Evolutionary conservation across 2,113 vertebrate genomes (phyloP).

Genomic region (Arvicanthis niloticus): DNA sequence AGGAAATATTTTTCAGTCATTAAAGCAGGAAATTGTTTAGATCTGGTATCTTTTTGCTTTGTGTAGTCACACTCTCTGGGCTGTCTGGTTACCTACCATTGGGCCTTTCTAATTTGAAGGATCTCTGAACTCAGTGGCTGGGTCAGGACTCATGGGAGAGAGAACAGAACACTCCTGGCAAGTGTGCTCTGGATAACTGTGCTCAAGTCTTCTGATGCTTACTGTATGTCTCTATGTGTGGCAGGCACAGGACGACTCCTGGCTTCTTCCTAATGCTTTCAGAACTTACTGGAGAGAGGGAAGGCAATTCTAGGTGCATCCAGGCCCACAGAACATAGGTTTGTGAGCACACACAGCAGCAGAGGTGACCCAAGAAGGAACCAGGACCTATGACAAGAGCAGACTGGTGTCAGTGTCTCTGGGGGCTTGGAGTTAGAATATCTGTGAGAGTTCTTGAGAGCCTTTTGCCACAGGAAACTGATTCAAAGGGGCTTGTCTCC

Average conservation of each 20-base stretch:
- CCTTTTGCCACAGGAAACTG: slow-evolving; percentile 58
- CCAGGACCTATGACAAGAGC: not conserved
- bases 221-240: not conserved
- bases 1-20: not conserved
- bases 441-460: not conserved
- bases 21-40: not conserved
- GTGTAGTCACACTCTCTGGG: slow-evolving; percentile 3
- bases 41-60: slow-evolving; percentile 4
- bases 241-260: not conserved
- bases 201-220: not conserved
- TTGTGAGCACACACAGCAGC: not conserved
- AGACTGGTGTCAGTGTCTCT: not conserved
- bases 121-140: not conserved
- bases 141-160: not conserved
- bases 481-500: slow-evolving; percentile 24
- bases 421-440: not conserved
- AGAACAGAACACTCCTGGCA: not conserved
- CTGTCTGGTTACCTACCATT: not conserved
- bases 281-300: not conserved
- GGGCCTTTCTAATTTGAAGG: not conserved
- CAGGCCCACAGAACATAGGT: not conserved
- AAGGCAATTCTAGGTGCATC: not conserved
- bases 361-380: not conserved
- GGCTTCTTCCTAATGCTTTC: not conserved
- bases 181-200: not conserved